phyloP scores from a whole-genome alignment of 2,888 invertebrate species.

The Anthrax anthrax region DNA sequence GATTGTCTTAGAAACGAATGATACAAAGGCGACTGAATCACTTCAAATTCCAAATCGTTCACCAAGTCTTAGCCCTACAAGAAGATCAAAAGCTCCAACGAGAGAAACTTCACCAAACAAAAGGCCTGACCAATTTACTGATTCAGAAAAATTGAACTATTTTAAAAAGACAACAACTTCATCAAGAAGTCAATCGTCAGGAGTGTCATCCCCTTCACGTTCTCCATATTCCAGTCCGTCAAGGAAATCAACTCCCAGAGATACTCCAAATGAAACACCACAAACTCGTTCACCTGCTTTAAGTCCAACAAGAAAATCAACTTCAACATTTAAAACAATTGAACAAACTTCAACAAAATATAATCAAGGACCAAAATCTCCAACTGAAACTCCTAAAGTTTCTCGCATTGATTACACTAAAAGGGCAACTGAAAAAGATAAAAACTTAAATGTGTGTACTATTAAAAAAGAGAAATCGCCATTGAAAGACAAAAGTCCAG shows the following conservation, averaged over 20 bases:
- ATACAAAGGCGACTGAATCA: too few relatives aligned
- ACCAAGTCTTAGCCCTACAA: constrained; percentile 2
- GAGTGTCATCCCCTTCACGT: constrained; percentile 24
- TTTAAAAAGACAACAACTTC: neutral
- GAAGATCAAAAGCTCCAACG: constrained; percentile 13
- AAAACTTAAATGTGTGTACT: too few relatives aligned
- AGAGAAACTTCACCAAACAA: constrained; percentile 22
- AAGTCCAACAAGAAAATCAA: constrained; percentile 13
- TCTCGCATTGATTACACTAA: neutral
- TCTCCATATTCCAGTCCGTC: constrained; percentile 34
- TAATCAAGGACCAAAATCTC: neutral
- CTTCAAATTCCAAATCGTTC: neutral
- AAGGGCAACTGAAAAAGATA: neutral
- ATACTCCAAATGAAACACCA: constrained; percentile 28
- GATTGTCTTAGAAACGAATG: too few relatives aligned
- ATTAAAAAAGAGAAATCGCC: too few relatives aligned
- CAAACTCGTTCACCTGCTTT: constrained; percentile 26
- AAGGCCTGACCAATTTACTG: constrained; percentile 11
- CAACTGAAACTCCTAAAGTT: neutral
- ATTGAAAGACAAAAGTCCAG: neutral
- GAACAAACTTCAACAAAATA: constrained; percentile 1
- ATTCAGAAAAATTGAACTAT: constrained; percentile 9
- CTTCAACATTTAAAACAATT: neutral
- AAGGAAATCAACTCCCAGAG: constrained; percentile 15
- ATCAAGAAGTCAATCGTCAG: constrained; percentile 8